Base-by-base conservation (phyloP, 2,888 invertebrate genomes). In the Ypsolopha sequella region DNA sequence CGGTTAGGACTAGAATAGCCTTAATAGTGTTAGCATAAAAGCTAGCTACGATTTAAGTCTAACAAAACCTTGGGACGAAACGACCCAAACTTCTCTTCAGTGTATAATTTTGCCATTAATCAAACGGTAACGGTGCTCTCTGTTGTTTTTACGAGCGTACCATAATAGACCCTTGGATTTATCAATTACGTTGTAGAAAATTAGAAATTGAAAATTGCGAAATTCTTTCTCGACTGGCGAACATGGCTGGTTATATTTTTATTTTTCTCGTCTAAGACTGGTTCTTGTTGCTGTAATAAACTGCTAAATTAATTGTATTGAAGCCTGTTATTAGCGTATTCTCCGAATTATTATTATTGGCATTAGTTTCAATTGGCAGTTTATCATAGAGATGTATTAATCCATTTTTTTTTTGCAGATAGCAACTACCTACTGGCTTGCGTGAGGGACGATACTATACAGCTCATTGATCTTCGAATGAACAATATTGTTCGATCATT, bases 371-470 rank as follows among this genome's bases (percentile, higher is more conserved):
- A 13, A 13, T 24, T 14, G 50, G 43, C 50, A 50, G 41, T 36
- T 50, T 43, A 50, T 50, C 14, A 10, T 13, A 13, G n/a, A 41
- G 50, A 34, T 41, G 50, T 14, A 41, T n/a, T 24, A 35, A n/a
- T 24, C n/a, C 48, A 33, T 52, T 52, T 49, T 64, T 58, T 73
- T 68, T 71, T 87, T 84, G 65, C 90, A 95, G 98, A 98, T 88
- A 92, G 93, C 63, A 93, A 93, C 81, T 94, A 93, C 77, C 89
- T 99, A 60, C 86, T 99, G 68, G 93, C 95, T 68, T 98, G 98
- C 75, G 95, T 97, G 51, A 89, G 99, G 64, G 99, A 99, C 78
- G 98, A 99, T 82, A 95, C 96, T 14, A 90, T 99, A 63, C 96
- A 96, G 76, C 88, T 98, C 52, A 91, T 99, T 73, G 99, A 99